These are phyloP conservation scores for Chelonia mydas DNA, from an alignment of 2,797 vertebrate species.

Conservation along the genomic window DNA sequence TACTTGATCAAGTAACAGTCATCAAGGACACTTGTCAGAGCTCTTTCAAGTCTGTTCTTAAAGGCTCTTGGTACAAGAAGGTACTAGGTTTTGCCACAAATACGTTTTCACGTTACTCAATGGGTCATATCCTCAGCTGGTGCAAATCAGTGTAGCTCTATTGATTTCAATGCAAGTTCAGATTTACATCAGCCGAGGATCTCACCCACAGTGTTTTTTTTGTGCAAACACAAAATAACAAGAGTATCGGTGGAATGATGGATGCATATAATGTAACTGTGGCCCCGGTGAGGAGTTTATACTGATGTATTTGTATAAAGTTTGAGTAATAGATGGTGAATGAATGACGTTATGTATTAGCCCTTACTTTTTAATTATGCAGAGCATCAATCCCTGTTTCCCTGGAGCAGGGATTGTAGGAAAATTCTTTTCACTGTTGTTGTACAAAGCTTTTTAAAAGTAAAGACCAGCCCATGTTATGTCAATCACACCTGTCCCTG, in stretches of 20 bases:
- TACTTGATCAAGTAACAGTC: not conserved
- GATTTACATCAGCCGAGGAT: not conserved
- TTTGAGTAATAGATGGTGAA: not conserved
- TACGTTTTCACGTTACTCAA: not conserved
- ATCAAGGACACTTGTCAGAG: not conserved
- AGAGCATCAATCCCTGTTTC: not conserved
- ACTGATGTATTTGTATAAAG: rapidly evolving
- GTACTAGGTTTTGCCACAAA: not conserved
- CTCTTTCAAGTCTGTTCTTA: not conserved
- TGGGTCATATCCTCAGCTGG: not conserved
- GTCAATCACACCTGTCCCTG: not conserved
- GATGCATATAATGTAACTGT: not conserved
- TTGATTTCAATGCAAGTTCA: not conserved
- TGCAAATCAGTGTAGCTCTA: not conserved
- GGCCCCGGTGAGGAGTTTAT: rapidly evolving
- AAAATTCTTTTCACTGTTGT: not conserved
- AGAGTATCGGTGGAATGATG: not conserved
- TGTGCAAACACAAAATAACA: not conserved
- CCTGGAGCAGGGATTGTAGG: not conserved
- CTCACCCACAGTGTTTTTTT: not conserved
- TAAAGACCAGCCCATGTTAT: not conserved
- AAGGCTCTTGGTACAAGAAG: not conserved
- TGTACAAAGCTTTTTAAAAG: not conserved
- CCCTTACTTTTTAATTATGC: not conserved
- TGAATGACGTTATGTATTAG: not conserved